phyloP scores from a whole-genome alignment of 1,140 invertebrate genomes.

The Aphelinus atriplicis region DNA sequence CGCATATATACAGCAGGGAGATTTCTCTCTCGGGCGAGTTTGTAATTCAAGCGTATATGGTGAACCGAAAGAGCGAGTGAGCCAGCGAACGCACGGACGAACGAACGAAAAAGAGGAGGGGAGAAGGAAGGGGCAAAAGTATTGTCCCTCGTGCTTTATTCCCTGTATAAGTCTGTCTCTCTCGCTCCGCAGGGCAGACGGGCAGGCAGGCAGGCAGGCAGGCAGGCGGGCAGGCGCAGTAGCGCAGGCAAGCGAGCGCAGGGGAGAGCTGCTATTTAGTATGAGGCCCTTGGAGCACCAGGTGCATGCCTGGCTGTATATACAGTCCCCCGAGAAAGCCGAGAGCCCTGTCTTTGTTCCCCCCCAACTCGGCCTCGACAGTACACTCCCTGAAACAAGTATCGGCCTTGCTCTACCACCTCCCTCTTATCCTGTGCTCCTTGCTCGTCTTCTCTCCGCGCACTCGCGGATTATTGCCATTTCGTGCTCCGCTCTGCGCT shows the following conservation, averaged over 20 bases:
- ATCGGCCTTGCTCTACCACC: neutral
- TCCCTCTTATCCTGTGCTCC: neutral
- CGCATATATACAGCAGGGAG: no score
- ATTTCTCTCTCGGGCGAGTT: no score
- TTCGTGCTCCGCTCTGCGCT: neutral
- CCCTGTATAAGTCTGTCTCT: slow-evolving; percentile 5
- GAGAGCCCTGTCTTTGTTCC: slow-evolving; percentile 57
- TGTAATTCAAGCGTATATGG: no score
- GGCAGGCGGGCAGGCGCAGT: neutral
- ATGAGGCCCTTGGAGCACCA: slow-evolving; percentile 60
- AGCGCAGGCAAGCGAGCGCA: slow-evolving; percentile 39
- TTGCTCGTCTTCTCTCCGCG: neutral
- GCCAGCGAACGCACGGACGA: neutral
- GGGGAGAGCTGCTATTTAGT: slow-evolving; percentile 63
- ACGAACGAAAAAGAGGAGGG: neutral
- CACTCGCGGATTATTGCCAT: neutral
- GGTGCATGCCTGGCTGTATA: slow-evolving; percentile 57
- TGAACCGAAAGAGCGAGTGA: no score
- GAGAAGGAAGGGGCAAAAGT: slow-evolving; percentile 50
- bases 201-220: no score
- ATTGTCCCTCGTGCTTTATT: slow-evolving; percentile 56
- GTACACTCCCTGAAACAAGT: slow-evolving; percentile 20
- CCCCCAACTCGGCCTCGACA: slow-evolving; percentile 43
- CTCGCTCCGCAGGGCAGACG: neutral
- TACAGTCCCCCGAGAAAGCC: slow-evolving; percentile 62